Conservation (phyloP, 2,797 vertebrate species). For the Thalassophryne amazonica region DNA sequence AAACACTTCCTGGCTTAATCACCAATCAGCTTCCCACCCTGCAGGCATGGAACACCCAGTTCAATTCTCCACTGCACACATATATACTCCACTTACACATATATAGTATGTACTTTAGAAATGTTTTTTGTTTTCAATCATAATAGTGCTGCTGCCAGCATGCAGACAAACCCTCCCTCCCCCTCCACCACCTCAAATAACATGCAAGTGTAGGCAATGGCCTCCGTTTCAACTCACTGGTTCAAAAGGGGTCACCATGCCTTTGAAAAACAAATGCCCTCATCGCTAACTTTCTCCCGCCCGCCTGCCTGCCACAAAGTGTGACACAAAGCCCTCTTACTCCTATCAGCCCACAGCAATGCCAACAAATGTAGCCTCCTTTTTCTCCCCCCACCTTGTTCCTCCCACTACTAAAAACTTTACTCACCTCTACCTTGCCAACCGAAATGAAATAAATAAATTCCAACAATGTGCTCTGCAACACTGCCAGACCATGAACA, state of each 20-base stretch:
- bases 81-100: too few species aligned
- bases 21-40: too few species aligned
- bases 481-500: conserved; percentile 45
- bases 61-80: too few species aligned
- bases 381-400: conserved; percentile 35
- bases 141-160: conserved; percentile 5
- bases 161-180: not conserved
- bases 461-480: conserved; percentile 49
- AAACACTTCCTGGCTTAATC: too few species aligned
- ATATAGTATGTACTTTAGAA: too few species aligned
- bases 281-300: conserved; percentile 44
- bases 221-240: conserved; percentile 72
- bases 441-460: conserved; percentile 58
- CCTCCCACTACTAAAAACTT: conserved; percentile 41
- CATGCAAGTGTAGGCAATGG: conserved; percentile 38
- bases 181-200: conserved; percentile 8
- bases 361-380: conserved; percentile 60
- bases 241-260: conserved; percentile 63
- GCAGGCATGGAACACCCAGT: too few species aligned
- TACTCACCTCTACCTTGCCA: conserved; percentile 55
- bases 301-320: conserved; percentile 61
- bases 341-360: conserved; percentile 42
- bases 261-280: conserved; percentile 66
- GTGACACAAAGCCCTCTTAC: conserved; percentile 59
- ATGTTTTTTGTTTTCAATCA: conserved; percentile 6